Percentiles rank a stretch among this genome's conserved stretches.
These are phyloP conservation scores for Tyto alba DNA, from an alignment of 2,113 vertebrate genomes.

Conservation along the genomic window DNA sequence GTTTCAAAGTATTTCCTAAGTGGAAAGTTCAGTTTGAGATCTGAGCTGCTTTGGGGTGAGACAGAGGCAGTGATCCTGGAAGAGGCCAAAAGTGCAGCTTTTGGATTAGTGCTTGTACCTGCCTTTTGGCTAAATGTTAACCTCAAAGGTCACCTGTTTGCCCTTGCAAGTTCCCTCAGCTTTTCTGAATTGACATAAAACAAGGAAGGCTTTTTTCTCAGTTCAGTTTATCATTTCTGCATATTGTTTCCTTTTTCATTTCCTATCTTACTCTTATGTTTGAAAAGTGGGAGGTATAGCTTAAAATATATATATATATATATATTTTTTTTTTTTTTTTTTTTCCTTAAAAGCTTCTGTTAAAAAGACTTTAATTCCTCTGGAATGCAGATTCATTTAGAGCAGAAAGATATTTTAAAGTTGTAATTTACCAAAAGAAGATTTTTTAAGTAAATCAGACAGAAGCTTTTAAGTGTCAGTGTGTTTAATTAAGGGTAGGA, in stretches of 20 bases:
- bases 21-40: background rate
- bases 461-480: constrained; percentile 55
- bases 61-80: background rate
- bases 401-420: constrained; percentile 17
- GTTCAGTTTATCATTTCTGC: background rate
- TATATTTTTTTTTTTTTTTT: background rate
- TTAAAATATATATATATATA: background rate
- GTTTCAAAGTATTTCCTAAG: background rate
- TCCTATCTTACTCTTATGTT: background rate
- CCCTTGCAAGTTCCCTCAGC: background rate
- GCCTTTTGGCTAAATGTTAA: background rate
- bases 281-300: background rate
- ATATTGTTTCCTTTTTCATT: background rate
- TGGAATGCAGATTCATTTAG: background rate
- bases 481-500: constrained; percentile 53
- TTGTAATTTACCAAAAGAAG: constrained; percentile 8
- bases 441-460: constrained; percentile 36
- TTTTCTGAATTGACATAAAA: background rate
- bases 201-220: background rate
- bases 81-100: background rate
- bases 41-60: background rate
- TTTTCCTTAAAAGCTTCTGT: background rate
- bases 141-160: background rate
- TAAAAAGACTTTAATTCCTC: background rate
- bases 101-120: background rate